Evolutionary conservation across 2,113 vertebrate genomes (phyloP).

Genomic region (Mirza zaza): DNA sequence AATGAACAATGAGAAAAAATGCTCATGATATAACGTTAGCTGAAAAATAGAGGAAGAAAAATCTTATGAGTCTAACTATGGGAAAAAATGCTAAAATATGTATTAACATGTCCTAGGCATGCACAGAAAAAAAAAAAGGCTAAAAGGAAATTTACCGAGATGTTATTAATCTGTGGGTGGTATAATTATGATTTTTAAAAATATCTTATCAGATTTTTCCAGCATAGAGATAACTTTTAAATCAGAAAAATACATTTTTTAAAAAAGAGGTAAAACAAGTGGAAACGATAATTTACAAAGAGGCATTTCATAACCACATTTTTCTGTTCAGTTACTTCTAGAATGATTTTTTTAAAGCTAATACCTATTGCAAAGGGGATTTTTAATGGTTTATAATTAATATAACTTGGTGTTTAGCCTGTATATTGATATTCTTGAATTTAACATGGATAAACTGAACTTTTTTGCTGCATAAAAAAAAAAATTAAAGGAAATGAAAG

Average conservation of each 20-base stretch:
- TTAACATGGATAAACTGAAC: conserved; percentile 57
- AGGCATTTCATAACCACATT: background rate
- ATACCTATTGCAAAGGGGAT: conserved; percentile 74
- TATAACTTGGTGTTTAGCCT: conserved; percentile 72
- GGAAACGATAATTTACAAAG: background rate
- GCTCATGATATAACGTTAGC: conserved; percentile 51
- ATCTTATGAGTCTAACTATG: background rate
- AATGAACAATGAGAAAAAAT: conserved; percentile 5
- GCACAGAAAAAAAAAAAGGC: background rate
- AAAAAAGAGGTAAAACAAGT: background rate
- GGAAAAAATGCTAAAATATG: background rate
- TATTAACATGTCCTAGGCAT: background rate
- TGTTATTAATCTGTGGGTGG: background rate
- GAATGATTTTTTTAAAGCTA: conserved; percentile 72
- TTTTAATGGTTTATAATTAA: conserved; percentile 81
- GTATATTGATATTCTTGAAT: conserved; percentile 50
- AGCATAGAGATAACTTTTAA: background rate
- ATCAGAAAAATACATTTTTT: background rate
- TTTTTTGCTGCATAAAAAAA: conserved; percentile 62
- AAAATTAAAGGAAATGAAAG: conserved; percentile 37
- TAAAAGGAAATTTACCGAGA: background rate
- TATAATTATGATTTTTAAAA: background rate
- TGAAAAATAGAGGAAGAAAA: background rate
- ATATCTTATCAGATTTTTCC: background rate
- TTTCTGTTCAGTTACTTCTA: conserved; percentile 79